A percentile compares a stretch with the other conserved stretches of the same genome.
Evolutionary conservation across 1,140 invertebrate species (phyloP).

Genomic region (Hypothenemus hampei): DNA sequence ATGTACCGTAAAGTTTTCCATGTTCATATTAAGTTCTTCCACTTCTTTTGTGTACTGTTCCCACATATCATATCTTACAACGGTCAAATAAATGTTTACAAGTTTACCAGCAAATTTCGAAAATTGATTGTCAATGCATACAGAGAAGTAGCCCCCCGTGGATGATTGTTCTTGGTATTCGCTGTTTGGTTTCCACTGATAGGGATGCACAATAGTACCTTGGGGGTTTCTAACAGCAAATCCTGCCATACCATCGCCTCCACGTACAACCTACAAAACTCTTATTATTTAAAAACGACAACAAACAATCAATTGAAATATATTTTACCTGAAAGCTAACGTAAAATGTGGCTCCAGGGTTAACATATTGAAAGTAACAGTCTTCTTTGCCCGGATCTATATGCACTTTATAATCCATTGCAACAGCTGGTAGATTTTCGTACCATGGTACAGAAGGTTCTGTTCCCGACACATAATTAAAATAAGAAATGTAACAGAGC

Average conservation of each 20-base stretch:
- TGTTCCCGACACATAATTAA: conserved; percentile 11
- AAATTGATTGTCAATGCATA: conserved; percentile 94
- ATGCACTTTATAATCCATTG: conserved; percentile 93
- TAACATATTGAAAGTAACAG: conserved; percentile 90
- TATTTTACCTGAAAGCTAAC: conserved; percentile 81
- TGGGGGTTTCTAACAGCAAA: conserved; percentile 84
- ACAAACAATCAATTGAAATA: not conserved
- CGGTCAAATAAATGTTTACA: conserved; percentile 89
- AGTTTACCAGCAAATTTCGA: conserved; percentile 87
- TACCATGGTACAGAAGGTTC: conserved; percentile 59
- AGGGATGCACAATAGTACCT: conserved; percentile 79
- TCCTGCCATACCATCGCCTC: conserved; percentile 88
- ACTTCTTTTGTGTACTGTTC: conserved; percentile 86
- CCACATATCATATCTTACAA: conserved; percentile 92
- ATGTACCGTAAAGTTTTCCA: conserved; percentile 88
- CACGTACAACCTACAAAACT: conserved; percentile 65
- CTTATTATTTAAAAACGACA: not conserved
- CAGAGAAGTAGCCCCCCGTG: conserved; percentile 81
- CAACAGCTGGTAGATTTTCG: conserved; percentile 78
- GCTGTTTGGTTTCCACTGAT: conserved; percentile 79
- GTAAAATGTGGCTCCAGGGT: conserved; percentile 87
- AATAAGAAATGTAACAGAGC: conserved; percentile 4
- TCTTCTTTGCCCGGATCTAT: conserved; percentile 92
- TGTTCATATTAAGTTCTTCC: conserved; percentile 78
- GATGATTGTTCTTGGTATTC: conserved; percentile 82